A percentile compares a stretch with the other conserved stretches of the same genome.
Evolutionary conservation across 2,113 vertebrate genomes (phyloP).

Genomic region (Hydropotes inermis): DNA sequence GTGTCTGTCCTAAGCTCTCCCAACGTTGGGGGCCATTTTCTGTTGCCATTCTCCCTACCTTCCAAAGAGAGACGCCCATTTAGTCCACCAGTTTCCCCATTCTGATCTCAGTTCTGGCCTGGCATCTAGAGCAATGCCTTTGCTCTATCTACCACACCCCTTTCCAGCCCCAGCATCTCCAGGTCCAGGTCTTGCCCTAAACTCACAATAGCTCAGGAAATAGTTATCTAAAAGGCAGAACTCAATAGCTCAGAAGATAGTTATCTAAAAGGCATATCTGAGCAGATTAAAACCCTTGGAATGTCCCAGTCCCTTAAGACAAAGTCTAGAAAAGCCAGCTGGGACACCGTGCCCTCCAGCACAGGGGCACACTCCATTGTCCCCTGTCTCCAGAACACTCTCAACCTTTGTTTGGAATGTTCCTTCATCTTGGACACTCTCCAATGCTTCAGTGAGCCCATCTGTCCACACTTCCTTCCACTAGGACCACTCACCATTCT

Average conservation of each 20-base stretch:
- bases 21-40: background rate
- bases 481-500: background rate
- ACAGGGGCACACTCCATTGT: background rate
- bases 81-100: background rate
- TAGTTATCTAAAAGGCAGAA: background rate
- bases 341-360: background rate
- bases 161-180: background rate
- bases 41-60: background rate
- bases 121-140: background rate
- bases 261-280: background rate
- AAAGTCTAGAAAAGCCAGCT: conserved; percentile 36
- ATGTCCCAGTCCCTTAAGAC: background rate
- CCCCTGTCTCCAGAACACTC: background rate
- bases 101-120: background rate
- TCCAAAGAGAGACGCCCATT: background rate
- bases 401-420: background rate
- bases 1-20: background rate
- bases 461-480: background rate
- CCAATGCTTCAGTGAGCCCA: background rate
- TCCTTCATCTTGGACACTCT: background rate
- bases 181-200: background rate
- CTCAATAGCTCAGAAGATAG: background rate
- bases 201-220: background rate
- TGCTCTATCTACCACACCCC: background rate
- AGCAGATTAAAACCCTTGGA: background rate